Base-by-base conservation (phyloP, 2,113 vertebrate genomes). In the Euleptes europaea region DNA sequence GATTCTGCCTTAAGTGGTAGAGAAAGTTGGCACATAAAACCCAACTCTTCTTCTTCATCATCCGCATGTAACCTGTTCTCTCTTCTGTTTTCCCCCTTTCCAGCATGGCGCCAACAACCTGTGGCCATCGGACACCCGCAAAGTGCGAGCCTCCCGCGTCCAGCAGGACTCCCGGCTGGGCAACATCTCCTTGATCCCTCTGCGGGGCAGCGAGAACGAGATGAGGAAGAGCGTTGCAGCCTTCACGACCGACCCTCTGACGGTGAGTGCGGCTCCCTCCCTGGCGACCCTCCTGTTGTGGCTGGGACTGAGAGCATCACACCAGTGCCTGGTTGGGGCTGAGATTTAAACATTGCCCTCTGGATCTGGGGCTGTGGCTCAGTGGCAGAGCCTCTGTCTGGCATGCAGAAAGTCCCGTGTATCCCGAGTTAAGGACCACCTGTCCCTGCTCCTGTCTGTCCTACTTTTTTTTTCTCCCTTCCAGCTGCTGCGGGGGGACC, bases 191-290 rank as follows among this genome's bases (percentile, higher is more conserved):
- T 95, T 99, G 91, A 99, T 99, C 90, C 98, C 98, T 0, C 95
- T 99, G 86, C 97, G 98, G 10, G 98, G 98, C 94, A 97, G 91
- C 70, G 98, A 99, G 93, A 98, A 97, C 9, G 98, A 99, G 93
- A 99, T 99, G 97, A 97, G 98, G 95, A 98, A 96, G 95, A 99
- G 98, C 33, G 97, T 99, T 77, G 98, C 98, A 2, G 97, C 98
- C 93, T 98, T 98, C 84, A 91, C 97, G 69, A 90, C 97, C 6
- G 98, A 98, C 92, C 95, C 96, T 1, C 95, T 98, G 87, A 95
- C 97, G 72, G 98, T 99, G 98, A 98, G 98, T 98, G 85, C 5
- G 6, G 1, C 33, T 2, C 69, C 26, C 2, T 6, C 5, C 1
- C 28, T 11, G 31, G 65, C 12, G 11, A 2, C 31, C 65, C 28